Percentiles rank a stretch among this genome's conserved stretches.
These are phyloP conservation scores for Stichopus horrens DNA, from an alignment of 53 echinoderm and acorn worm genomes.

Conservation along the genomic window DNA sequence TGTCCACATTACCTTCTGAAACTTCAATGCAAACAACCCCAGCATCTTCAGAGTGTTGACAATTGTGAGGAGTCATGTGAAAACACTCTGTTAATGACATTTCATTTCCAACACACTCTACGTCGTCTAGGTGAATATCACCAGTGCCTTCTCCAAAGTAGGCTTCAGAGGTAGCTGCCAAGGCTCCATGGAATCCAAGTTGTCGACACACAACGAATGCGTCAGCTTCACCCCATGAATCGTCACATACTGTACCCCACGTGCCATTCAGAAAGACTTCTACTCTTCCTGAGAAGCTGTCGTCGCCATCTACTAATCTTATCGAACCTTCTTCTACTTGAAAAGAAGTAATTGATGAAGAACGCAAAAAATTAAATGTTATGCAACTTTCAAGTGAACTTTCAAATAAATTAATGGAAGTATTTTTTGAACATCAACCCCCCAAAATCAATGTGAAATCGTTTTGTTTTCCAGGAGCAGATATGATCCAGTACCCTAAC, in stretches of 20 bases:
- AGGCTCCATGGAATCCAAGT: background rate
- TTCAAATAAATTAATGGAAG: too few species aligned
- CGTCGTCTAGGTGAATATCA: background rate
- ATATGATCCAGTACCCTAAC: too few species aligned
- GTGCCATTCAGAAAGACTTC: background rate
- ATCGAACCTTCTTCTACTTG: background rate
- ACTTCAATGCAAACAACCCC: background rate
- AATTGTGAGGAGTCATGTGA: background rate
- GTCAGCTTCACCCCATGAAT: background rate
- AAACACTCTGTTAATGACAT: background rate
- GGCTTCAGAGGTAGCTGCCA: background rate
- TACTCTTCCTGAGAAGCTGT: background rate
- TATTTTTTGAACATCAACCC: too few species aligned
- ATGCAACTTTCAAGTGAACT: too few species aligned
- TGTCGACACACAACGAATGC: background rate
- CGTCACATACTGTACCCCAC: constrained; percentile 14
- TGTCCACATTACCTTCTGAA: too few species aligned
- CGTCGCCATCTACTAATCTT: background rate
- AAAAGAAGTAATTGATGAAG: background rate
- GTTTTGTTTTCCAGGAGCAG: too few species aligned
- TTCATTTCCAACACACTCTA: background rate
- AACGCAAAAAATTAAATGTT: too few species aligned
- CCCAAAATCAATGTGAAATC: too few species aligned
- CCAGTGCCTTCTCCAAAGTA: background rate
- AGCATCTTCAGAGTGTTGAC: background rate